Conservation (phyloP, 1,140 invertebrate genomes). For the Trissolcus basalis region DNA sequence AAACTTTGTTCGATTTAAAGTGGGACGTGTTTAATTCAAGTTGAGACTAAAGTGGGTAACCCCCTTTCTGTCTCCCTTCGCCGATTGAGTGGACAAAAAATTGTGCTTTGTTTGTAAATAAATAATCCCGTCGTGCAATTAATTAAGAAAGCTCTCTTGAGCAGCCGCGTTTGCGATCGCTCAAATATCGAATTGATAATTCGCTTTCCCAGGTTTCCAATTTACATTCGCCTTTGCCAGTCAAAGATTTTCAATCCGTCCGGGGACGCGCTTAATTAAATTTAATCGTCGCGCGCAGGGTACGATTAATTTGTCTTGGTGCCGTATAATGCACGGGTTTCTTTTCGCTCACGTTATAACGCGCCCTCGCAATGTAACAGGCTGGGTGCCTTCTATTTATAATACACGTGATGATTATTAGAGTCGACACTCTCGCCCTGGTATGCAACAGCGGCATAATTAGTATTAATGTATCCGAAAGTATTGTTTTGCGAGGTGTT, state of each 20-base stretch:
- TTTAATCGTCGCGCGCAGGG: constrained; percentile 19
- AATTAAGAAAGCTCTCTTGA: too few relatives aligned
- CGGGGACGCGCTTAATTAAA: background rate
- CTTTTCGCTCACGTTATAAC: constrained; percentile 1
- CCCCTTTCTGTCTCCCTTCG: too few relatives aligned
- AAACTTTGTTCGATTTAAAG: constrained; percentile 29
- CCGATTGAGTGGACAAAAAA: too few relatives aligned
- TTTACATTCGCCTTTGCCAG: too few relatives aligned
- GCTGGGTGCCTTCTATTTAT: constrained; percentile 21
- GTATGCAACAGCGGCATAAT: constrained; percentile 40
- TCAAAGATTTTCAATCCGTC: too few relatives aligned
- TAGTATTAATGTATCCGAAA: constrained; percentile 55
- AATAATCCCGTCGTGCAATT: too few relatives aligned
- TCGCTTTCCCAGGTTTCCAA: too few relatives aligned
- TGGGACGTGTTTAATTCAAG: constrained; percentile 22
- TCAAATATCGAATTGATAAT: too few relatives aligned
- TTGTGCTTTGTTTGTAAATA: too few relatives aligned
- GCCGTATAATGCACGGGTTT: constrained; percentile 1
- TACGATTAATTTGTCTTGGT: constrained; percentile 36
- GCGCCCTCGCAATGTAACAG: constrained; percentile 32
- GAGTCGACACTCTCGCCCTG: constrained; percentile 33
- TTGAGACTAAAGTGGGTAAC: constrained; percentile 1
- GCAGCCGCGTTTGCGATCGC: too few relatives aligned
- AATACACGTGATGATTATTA: constrained; percentile 44
- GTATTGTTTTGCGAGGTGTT: constrained; percentile 15